Evolutionary conservation across 1,140 invertebrate genomes (phyloP).

Genomic region (Stegodyphus mimosarum): DNA sequence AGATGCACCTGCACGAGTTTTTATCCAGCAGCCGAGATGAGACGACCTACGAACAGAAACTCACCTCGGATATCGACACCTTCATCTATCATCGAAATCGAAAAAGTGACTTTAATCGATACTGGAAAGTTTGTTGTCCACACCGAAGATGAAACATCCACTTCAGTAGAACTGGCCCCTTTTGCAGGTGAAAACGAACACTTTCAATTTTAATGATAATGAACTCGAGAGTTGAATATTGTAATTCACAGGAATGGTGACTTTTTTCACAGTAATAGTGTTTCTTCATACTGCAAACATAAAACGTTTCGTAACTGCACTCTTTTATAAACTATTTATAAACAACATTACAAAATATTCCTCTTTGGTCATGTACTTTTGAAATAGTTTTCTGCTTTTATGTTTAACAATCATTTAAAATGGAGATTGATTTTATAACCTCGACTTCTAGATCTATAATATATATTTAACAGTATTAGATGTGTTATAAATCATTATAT

Average conservation of each 20-base stretch:
- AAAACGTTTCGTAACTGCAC: background rate
- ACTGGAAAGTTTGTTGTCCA: background rate
- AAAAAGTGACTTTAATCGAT: background rate
- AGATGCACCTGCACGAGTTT: background rate
- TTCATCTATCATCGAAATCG: background rate
- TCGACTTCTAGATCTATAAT: no score
- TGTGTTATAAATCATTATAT: no score
- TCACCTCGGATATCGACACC: background rate
- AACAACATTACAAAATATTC: background rate
- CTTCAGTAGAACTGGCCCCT: background rate
- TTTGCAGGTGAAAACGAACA: constrained; percentile 46
- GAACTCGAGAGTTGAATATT: background rate
- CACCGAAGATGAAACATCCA: background rate
- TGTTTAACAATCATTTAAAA: no score
- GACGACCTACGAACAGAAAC: background rate
- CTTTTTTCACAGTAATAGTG: background rate
- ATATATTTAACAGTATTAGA: no score
- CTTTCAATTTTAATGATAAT: background rate
- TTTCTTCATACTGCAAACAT: background rate
- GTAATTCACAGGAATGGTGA: background rate
- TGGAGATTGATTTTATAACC: no score
- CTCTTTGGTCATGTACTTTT: background rate
- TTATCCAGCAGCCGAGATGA: constrained; percentile 8
- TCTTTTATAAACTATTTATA: background rate
- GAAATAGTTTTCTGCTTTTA: no score